A percentile compares a stretch with the other conserved stretches of the same genome.
phyloP scores from a whole-genome alignment of 2,113 vertebrate genomes.

The Campylomormyrus numenius region DNA sequence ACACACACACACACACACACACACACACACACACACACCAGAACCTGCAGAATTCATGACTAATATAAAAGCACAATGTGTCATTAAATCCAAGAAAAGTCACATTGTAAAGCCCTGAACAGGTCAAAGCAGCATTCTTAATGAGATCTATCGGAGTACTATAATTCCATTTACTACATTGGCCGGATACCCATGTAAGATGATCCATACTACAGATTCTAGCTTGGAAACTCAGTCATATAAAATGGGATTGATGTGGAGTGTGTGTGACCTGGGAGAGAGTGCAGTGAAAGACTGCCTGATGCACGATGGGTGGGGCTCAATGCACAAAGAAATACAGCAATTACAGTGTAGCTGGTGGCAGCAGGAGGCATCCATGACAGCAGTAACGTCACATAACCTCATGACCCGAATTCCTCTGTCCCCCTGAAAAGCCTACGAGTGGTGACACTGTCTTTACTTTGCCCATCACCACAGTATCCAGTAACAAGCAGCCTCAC shows the following conservation, averaged over 20 bases:
- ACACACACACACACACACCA: background rate
- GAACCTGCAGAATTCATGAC: background rate
- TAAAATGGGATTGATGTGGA: background rate
- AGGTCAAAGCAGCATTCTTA: background rate
- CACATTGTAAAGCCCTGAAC: background rate
- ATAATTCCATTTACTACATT: background rate
- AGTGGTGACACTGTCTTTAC: background rate
- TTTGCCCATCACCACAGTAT: background rate
- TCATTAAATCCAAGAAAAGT: background rate
- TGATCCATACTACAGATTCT: background rate
- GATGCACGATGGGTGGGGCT: background rate
- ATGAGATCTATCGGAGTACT: background rate
- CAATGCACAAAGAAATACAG: background rate
- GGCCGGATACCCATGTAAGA: background rate
- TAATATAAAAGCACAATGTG: background rate
- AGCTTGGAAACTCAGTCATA: background rate
- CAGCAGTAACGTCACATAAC: background rate
- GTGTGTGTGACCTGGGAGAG: background rate
- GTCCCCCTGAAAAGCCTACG: background rate
- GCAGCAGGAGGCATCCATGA: background rate
- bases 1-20: background rate
- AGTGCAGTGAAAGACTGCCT: background rate
- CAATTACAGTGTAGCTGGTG: background rate
- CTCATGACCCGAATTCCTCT: background rate
- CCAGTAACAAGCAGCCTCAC: background rate